Evolutionary conservation across 2,888 invertebrate genomes (phyloP).

Genomic region (Antheraea assamensis): DNA sequence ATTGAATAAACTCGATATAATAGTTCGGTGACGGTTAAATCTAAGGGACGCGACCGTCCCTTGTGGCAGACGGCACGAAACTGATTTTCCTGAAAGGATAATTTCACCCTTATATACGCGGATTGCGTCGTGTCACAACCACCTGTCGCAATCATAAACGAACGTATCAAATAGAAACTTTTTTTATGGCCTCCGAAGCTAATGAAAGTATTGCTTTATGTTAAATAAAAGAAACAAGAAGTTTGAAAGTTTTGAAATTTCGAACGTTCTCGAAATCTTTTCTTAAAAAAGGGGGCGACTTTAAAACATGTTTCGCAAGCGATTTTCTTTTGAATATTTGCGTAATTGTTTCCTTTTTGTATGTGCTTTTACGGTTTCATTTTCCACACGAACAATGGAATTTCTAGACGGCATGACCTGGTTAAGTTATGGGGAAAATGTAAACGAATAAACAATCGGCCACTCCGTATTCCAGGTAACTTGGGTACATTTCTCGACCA

Average conservation of each 20-base stretch:
- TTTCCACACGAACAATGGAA: not conserved
- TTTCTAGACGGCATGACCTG: too few relatives aligned
- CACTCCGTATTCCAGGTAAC: too few relatives aligned
- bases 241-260: not conserved
- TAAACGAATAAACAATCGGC: too few relatives aligned
- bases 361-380: not conserved
- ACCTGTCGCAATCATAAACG: constrained; percentile 35
- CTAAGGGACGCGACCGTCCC: constrained; percentile 29
- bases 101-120: constrained; percentile 40
- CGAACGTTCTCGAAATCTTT: not conserved
- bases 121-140: constrained; percentile 34
- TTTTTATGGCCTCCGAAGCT: not conserved
- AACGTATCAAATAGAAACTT: not conserved
- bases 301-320: not conserved
- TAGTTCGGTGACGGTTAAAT: not conserved
- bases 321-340: not conserved
- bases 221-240: not conserved
- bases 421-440: too few relatives aligned
- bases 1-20: not conserved
- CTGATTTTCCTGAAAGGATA: constrained; percentile 36
- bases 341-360: not conserved
- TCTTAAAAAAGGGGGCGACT: not conserved
- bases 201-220: not conserved
- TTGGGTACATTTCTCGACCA: too few relatives aligned
- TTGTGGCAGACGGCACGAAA: constrained; percentile 34